These are phyloP conservation scores for Zosterops hypoxanthus DNA, from an alignment of 2,113 vertebrate genomes.

Conservation along the genomic window DNA sequence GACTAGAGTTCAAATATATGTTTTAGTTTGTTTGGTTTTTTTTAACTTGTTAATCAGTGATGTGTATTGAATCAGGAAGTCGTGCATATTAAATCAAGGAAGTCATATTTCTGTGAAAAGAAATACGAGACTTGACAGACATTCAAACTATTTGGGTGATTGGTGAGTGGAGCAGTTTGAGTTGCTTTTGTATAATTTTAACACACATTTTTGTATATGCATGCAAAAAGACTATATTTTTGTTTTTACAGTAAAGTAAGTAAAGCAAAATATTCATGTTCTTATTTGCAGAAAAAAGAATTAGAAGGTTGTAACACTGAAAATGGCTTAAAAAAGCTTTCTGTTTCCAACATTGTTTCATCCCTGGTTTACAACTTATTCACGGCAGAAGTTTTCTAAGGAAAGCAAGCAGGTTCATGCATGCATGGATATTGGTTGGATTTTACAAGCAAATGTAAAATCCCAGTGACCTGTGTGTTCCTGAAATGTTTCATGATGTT, in stretches of 20 bases:
- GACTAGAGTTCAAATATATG: neutral
- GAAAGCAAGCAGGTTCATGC: neutral
- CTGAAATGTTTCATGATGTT: neutral
- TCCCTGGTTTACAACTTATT: neutral
- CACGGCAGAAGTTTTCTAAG: neutral
- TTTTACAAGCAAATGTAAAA: neutral
- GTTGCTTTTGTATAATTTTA: neutral
- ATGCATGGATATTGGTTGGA: neutral
- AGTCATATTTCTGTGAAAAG: neutral
- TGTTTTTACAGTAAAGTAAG: neutral
- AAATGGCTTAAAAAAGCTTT: neutral
- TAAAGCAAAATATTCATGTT: neutral
- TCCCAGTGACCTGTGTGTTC: neutral
- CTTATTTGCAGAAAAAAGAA: neutral
- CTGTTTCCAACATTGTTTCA: neutral
- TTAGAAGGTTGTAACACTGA: neutral
- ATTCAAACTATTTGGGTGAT: neutral
- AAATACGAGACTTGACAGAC: neutral
- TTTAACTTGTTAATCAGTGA: neutral
- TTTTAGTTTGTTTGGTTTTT: neutral
- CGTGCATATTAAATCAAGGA: neutral
- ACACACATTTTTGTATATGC: accelerated
- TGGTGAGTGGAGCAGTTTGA: neutral
- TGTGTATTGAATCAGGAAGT: neutral
- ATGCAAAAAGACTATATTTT: neutral